Conservation (phyloP, 2,797 vertebrate species). For the Argya squamiceps region DNA sequence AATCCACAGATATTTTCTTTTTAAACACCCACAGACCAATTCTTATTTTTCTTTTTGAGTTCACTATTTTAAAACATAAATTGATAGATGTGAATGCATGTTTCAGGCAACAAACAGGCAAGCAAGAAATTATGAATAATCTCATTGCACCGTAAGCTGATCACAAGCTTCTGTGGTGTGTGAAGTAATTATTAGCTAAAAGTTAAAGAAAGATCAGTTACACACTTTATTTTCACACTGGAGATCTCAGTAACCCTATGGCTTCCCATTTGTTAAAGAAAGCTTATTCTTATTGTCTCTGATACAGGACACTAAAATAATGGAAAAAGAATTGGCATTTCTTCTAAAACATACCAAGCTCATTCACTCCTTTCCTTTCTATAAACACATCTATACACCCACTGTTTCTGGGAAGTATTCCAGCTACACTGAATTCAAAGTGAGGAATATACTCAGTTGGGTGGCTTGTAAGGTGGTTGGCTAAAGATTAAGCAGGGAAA, state of each 20-base stretch:
- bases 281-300: background rate
- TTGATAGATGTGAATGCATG: background rate
- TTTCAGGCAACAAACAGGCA: background rate
- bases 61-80: background rate
- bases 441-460: conserved; percentile 27
- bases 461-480: conserved; percentile 21
- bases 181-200: background rate
- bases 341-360: conserved; percentile 25
- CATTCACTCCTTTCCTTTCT: conserved; percentile 35
- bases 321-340: background rate
- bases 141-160: background rate
- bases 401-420: conserved; percentile 63
- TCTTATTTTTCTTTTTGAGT: background rate
- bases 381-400: conserved; percentile 42
- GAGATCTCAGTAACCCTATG: background rate
- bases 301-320: conserved; percentile 7
- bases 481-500: conserved; percentile 14
- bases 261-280: conserved; percentile 14
- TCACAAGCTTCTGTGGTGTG: background rate
- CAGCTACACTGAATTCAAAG: conserved; percentile 37
- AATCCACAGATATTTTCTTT: background rate
- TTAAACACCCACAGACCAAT: background rate
- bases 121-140: background rate
- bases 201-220: conserved; percentile 1
- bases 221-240: background rate